Conservation (phyloP, 1,140 invertebrate genomes). For the Hyposmocoma kahamanoa region DNA sequence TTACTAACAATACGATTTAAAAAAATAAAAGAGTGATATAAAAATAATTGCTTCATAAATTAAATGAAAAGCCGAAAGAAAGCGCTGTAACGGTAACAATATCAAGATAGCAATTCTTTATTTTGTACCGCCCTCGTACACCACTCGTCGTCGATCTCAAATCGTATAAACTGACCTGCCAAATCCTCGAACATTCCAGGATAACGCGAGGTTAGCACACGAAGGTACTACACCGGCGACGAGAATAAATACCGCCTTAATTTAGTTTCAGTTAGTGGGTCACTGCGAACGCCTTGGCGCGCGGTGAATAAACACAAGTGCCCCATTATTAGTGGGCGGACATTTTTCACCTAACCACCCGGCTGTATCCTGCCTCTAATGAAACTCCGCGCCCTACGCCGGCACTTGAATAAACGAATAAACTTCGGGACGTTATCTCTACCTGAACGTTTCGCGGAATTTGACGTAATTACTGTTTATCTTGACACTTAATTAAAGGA, state of each 20-base stretch:
- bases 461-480: slow-evolving; percentile 3
- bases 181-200: not conserved
- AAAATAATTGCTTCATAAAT: no score
- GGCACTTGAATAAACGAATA: not conserved
- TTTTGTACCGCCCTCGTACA: no score
- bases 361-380: slow-evolving; percentile 1
- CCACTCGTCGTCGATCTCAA: no score
- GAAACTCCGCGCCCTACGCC: slow-evolving; percentile 8
- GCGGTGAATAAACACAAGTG: slow-evolving; percentile 13
- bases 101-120: no score
- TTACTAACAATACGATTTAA: no score
- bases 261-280: slow-evolving; percentile 18
- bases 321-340: slow-evolving; percentile 10
- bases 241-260: slow-evolving; percentile 1
- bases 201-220: no score
- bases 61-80: no score
- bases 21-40: no score
- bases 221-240: not conserved
- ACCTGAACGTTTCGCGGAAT: not conserved
- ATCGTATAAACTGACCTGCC: not conserved
- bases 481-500: not conserved
- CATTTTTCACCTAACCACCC: slow-evolving; percentile 7
- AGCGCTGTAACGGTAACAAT: no score
- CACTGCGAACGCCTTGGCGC: slow-evolving; percentile 3
- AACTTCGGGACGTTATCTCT: not conserved